phyloP scores from a whole-genome alignment of 1,140 invertebrate genomes.

The Drosophila subobscura region DNA sequence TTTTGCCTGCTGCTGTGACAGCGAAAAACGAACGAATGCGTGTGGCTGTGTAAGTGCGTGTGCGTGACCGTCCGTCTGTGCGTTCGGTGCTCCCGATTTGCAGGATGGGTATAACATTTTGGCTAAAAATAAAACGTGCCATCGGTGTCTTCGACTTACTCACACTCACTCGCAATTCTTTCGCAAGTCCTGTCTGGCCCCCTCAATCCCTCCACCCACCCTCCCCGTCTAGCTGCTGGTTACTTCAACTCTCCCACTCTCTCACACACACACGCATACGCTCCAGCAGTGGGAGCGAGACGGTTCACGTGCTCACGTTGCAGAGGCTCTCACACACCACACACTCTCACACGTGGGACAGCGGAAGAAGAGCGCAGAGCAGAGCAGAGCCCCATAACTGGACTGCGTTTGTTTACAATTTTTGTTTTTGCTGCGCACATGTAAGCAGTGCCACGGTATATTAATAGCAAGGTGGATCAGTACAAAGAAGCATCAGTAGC shows the following conservation, averaged over 20 bases:
- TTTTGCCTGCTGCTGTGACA: slow-evolving; percentile 40
- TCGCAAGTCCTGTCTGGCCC: slow-evolving; percentile 52
- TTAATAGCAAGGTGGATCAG: no score
- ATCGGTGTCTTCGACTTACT: slow-evolving; percentile 10
- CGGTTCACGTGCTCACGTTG: slow-evolving; percentile 71
- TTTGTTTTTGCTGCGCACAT: slow-evolving; percentile 74
- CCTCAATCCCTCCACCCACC: neutral
- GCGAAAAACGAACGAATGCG: neutral
- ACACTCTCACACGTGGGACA: slow-evolving; percentile 30
- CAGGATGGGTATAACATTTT: slow-evolving; percentile 58
- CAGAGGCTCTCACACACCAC: slow-evolving; percentile 22
- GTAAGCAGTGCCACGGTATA: slow-evolving; percentile 42
- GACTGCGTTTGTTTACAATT: slow-evolving; percentile 72
- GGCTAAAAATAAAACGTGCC: slow-evolving; percentile 75
- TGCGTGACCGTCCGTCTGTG: slow-evolving; percentile 23
- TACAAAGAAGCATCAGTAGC: no score
- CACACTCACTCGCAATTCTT: slow-evolving; percentile 17
- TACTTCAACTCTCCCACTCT: slow-evolving; percentile 12
- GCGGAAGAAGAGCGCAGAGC: slow-evolving; percentile 19
- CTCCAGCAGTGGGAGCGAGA: slow-evolving; percentile 60
- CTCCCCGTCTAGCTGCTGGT: slow-evolving; percentile 9
- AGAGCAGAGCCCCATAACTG: slow-evolving; percentile 54
- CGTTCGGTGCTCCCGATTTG: slow-evolving; percentile 68
- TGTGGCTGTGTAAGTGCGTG: slow-evolving; percentile 23
- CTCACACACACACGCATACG: slow-evolving; percentile 8